A percentile compares a stretch with the other conserved stretches of the same genome.
Conservation (phyloP, 2,888 invertebrate genomes). For the Drosophila lacicola region DNA sequence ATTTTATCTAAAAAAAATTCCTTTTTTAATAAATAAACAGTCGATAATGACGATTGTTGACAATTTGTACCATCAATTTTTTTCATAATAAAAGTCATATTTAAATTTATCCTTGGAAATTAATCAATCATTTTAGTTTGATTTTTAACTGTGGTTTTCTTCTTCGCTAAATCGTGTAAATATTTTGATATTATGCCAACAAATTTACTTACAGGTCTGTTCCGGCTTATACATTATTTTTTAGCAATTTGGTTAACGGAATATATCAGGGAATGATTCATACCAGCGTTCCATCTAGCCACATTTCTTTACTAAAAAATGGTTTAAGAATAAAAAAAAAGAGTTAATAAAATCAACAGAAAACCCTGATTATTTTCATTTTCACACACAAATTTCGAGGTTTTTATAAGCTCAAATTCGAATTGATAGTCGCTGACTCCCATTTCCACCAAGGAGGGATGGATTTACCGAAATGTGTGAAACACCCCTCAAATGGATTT, state of each 20-base stretch:
- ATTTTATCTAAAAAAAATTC: no score
- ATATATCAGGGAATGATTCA: constrained; percentile 10
- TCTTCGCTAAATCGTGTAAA: background rate
- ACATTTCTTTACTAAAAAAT: constrained; percentile 21
- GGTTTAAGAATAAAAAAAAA: constrained; percentile 10
- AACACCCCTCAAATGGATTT: no score
- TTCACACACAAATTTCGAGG: background rate
- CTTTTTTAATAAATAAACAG: no score
- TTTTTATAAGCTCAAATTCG: background rate
- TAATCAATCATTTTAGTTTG: no score
- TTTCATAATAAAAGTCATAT: no score
- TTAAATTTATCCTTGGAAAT: no score
- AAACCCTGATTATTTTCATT: background rate
- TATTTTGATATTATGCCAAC: background rate
- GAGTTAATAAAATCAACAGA: constrained; percentile 1
- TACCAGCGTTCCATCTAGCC: constrained; percentile 17
- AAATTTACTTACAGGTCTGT: constrained; percentile 25
- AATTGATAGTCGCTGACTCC: no score
- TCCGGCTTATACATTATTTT: constrained; percentile 17
- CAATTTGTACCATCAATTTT: no score
- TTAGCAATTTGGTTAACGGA: constrained; percentile 16
- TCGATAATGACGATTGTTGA: no score
- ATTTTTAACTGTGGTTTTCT: no score
- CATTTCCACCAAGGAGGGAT: no score
- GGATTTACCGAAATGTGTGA: no score